Base-by-base conservation (phyloP, 1,140 invertebrate genomes). In the Sycobia sp. region DNA sequence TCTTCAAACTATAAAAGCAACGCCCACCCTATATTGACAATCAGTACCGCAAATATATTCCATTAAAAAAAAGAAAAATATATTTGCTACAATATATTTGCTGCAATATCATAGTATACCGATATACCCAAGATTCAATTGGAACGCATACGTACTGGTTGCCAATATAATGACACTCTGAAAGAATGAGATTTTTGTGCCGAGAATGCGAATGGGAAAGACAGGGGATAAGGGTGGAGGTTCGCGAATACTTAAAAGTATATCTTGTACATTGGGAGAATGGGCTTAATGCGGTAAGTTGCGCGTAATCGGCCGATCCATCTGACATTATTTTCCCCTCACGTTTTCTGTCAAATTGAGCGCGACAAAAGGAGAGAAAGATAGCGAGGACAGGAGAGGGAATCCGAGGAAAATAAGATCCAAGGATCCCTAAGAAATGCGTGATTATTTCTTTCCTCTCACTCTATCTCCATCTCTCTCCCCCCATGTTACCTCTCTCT, bases 171-270 rank as follows among this genome's bases (percentile, higher is more conserved):
- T n/a, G n/a, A n/a, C n/a, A n/a, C n/a, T n/a, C n/a, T n/a, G n/a
- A n/a, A 69, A 71, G 70, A 66, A 67, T 68, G 67, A 71, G 67
- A 69, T 68, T 71, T 68, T 51, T 10, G 46, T 0, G 4, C 2
- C 5, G 4, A 5, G 32, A 36, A 14, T 5, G n/a, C n/a, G 49
- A 51, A 20, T 4, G 27, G 25, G 20, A 34, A 1, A 14, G 32
- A 38, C 3, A 43, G 13, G 43, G 49, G 34, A 43, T 29, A 41
- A 11, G 44, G 38, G 61, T 38, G 36, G 23, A 20, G 54, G 20
- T 41, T 38, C 44, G 27, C 61, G 67, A 69, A 69, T 67, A 57
- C 62, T 67, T 63, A 38, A 59, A 64, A 49, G 43, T 65, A 65
- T 51, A 55, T 56, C 43, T 27, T 51, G 57, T 60, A 65, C 60